These are phyloP conservation scores for Drosophila gunungcola DNA, from an alignment of 1,140 invertebrate species.

Conservation along the genomic window DNA sequence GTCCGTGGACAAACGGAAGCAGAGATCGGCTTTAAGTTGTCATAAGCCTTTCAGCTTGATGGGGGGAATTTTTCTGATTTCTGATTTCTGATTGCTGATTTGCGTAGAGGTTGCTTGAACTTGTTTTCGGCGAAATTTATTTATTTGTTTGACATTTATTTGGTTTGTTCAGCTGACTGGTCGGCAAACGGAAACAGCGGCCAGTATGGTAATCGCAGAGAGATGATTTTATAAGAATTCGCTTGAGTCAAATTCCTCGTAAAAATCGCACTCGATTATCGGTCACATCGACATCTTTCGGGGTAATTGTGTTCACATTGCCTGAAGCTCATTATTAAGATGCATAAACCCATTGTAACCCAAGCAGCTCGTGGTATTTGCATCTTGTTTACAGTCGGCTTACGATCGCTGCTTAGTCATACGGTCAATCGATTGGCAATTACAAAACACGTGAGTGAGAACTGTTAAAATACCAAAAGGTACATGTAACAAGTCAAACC, in stretches of 20 bases:
- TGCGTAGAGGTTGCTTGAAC: constrained; percentile 5
- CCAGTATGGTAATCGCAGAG: constrained; percentile 31
- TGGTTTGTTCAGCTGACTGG: constrained; percentile 16
- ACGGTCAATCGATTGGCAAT: constrained; percentile 27
- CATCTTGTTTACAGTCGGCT: constrained; percentile 43
- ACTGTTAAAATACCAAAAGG: constrained; percentile 62
- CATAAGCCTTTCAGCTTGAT: not conserved
- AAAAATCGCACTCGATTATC: constrained; percentile 39
- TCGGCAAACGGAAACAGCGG: constrained; percentile 24
- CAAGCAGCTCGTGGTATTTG: constrained; percentile 17
- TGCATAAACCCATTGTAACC: not conserved
- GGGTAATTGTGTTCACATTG: constrained; percentile 10
- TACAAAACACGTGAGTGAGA: constrained; percentile 70
- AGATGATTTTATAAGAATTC: constrained; percentile 11
- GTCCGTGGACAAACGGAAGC: constrained; percentile 27
- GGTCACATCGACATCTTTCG: constrained; percentile 21
- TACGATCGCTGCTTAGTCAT: constrained; percentile 22
- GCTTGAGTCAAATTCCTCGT: constrained; percentile 31
- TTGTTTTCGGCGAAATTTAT: constrained; percentile 34
- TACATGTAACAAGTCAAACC: constrained; percentile 66
- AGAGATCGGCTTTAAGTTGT: not conserved
- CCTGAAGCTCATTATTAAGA: constrained; percentile 1
- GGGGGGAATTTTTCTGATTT: constrained; percentile 1
- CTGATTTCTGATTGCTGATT: not conserved
- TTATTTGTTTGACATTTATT: constrained; percentile 35